phyloP scores from a whole-genome alignment of 2,113 vertebrate genomes.

The Notothenia rossii region DNA sequence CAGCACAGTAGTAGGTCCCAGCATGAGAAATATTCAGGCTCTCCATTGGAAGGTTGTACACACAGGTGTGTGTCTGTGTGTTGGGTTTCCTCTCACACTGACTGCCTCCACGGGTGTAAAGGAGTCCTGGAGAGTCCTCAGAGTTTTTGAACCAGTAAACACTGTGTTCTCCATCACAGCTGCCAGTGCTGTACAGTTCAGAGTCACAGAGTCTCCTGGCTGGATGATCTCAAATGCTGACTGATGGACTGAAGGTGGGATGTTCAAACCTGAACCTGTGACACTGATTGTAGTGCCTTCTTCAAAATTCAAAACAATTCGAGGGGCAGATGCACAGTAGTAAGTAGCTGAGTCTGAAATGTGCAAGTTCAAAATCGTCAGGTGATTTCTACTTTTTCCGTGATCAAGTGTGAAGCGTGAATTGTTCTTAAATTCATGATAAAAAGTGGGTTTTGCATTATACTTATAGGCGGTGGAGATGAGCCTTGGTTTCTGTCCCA shows the following conservation, averaged over 20 bases:
- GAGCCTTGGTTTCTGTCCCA: too few species aligned
- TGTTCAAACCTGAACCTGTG: not conserved
- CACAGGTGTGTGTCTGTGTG: constrained; percentile 35
- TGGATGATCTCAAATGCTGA: constrained; percentile 23
- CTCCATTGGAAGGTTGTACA: constrained; percentile 44
- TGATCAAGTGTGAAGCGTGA: constrained; percentile 29
- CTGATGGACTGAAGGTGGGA: constrained; percentile 11
- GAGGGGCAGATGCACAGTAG: too few species aligned
- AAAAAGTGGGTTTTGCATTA: not conserved
- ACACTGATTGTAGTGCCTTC: too few species aligned
- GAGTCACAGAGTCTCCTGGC: not conserved
- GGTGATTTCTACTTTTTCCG: not conserved
- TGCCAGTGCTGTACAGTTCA: constrained; percentile 56
- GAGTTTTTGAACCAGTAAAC: constrained; percentile 73
- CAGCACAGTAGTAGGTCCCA: constrained; percentile 64
- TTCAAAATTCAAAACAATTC: too few species aligned
- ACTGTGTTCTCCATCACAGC: constrained; percentile 30
- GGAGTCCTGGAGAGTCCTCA: constrained; percentile 30
- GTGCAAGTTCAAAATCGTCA: too few species aligned
- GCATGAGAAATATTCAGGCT: constrained; percentile 24
- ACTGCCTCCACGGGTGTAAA: constrained; percentile 39
- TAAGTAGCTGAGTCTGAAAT: too few species aligned
- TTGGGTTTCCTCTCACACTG: constrained; percentile 32
- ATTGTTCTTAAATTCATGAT: constrained; percentile 47
- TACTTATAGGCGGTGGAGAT: not conserved